These are phyloP conservation scores for Hipposideros armiger DNA, from an alignment of 2,113 vertebrate species.

Conservation along the genomic window DNA sequence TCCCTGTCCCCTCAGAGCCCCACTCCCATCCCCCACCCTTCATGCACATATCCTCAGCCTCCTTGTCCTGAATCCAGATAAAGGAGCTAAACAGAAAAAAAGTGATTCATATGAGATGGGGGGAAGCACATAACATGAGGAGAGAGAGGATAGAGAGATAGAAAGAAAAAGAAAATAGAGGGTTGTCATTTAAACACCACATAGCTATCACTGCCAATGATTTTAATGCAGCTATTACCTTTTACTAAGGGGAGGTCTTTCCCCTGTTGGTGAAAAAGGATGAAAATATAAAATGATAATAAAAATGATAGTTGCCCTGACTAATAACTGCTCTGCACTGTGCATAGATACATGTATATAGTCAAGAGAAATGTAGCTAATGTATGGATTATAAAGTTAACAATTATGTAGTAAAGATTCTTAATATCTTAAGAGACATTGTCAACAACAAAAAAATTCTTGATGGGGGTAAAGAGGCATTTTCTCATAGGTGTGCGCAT, in stretches of 20 bases:
- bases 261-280: not conserved
- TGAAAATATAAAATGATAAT: not conserved
- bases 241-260: not conserved
- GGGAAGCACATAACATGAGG: not conserved
- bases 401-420: not conserved
- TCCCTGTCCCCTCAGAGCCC: not conserved
- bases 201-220: accelerated
- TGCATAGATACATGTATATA: not conserved
- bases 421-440: not conserved
- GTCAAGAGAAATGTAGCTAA: not conserved
- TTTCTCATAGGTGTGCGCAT: not conserved
- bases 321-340: not conserved
- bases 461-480: not conserved
- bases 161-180: not conserved
- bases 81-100: not conserved
- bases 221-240: not conserved
- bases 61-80: not conserved
- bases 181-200: not conserved
- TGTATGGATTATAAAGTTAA: not conserved
- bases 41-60: not conserved
- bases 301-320: not conserved
- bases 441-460: not conserved
- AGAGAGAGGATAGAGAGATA: not conserved
- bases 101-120: not conserved
- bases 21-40: too few species aligned